phyloP scores from a whole-genome alignment of 2,113 vertebrate species.

The Cottus gobio region DNA sequence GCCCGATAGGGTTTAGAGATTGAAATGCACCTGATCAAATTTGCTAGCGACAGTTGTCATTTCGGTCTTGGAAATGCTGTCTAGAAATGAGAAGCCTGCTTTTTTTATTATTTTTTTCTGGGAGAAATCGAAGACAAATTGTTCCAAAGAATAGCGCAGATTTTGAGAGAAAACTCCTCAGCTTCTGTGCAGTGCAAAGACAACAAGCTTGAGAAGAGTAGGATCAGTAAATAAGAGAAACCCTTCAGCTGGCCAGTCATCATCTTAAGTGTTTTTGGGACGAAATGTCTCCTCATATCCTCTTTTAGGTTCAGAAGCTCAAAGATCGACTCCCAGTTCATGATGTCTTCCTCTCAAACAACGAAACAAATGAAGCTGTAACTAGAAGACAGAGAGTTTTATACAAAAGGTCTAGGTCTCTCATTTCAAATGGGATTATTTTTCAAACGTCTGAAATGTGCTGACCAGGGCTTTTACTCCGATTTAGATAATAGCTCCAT shows the following conservation, averaged over 20 bases:
- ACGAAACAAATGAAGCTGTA: neutral
- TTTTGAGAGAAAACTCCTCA: neutral
- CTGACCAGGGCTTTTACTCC: neutral
- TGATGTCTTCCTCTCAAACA: neutral
- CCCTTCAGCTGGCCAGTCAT: neutral
- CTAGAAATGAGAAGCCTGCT: neutral
- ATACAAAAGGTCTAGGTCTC: neutral
- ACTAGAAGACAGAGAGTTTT: neutral
- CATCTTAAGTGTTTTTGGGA: neutral
- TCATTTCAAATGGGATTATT: neutral
- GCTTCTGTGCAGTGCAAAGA: neutral
- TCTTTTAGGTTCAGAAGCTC: neutral
- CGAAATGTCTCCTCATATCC: neutral
- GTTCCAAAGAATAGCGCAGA: neutral
- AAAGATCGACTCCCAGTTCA: neutral
- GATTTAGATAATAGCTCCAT: conserved; percentile 2
- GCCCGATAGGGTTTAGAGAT: neutral
- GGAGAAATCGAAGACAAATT: neutral
- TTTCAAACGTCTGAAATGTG: neutral
- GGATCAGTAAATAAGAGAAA: neutral
- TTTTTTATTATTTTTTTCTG: neutral
- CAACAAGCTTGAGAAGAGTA: neutral
- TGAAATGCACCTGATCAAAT: neutral
- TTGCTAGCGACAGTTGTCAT: neutral
- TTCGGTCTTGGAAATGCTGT: neutral